phyloP scores from a whole-genome alignment of 2,888 invertebrate species.

The Heterodera filipjevi region DNA sequence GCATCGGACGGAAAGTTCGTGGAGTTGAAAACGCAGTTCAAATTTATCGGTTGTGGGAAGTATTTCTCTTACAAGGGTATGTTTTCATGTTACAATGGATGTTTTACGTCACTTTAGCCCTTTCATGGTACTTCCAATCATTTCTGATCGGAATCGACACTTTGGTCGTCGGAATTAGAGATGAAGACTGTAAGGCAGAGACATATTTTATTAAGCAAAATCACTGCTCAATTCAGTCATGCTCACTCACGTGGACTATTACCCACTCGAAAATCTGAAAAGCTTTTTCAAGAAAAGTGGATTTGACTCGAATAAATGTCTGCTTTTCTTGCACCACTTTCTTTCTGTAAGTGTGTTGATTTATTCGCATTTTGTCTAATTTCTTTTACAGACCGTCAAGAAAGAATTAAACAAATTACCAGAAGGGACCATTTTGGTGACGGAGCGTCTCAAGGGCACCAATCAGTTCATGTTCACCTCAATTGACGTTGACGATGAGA shows the following conservation, averaged over 20 bases:
- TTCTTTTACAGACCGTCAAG: neutral
- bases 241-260: neutral
- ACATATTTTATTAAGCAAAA: no score
- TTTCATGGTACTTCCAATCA: neutral
- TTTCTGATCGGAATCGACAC: neutral
- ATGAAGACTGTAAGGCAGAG: neutral
- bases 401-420: neutral
- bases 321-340: neutral
- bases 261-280: neutral
- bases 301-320: neutral
- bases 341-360: neutral
- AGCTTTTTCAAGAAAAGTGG: neutral
- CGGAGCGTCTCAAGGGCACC: neutral
- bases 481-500: neutral
- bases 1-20: slow-evolving; percentile 3
- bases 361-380: neutral
- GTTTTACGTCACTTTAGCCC: no score
- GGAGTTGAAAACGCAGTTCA: neutral
- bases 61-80: neutral
- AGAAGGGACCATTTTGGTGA: neutral
- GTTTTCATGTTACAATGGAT: neutral
- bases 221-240: neutral
- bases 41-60: neutral
- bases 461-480: neutral
- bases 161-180: neutral